A percentile compares a stretch with the other conserved stretches of the same genome.
Evolutionary conservation across 1,140 invertebrate genomes (phyloP).

Genomic region (Portunus trituberculatus): DNA sequence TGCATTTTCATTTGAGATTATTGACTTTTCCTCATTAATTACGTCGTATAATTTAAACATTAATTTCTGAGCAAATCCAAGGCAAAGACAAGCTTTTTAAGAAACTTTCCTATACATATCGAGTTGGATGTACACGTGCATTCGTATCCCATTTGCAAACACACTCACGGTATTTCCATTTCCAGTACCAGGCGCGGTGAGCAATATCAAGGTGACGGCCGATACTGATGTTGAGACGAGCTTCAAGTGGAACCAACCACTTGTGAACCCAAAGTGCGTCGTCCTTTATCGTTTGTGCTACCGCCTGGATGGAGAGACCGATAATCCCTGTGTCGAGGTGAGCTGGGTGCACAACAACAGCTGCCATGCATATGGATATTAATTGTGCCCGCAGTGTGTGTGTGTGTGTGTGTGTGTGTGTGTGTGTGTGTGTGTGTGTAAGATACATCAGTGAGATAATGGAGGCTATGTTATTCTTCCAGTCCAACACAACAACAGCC

Average conservation of each 20-base stretch:
- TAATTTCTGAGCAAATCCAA: background rate
- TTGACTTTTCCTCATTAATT: background rate
- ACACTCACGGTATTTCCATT: background rate
- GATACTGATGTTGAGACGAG: background rate
- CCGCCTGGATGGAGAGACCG: slow-evolving; percentile 23
- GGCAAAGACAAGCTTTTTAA: background rate
- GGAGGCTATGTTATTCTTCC: background rate
- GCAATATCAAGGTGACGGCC: background rate
- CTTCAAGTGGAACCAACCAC: slow-evolving; percentile 27
- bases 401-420: slow-evolving; percentile 1
- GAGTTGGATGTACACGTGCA: too few species aligned
- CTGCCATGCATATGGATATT: background rate
- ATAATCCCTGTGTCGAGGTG: background rate
- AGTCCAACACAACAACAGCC: background rate
- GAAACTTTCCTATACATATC: too few species aligned
- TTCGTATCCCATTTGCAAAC: background rate
- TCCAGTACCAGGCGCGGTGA: slow-evolving; percentile 17
- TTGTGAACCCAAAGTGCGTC: slow-evolving; percentile 21
- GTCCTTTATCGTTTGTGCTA: slow-evolving; percentile 32
- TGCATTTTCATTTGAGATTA: background rate
- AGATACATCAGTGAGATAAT: background rate
- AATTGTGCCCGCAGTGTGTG: background rate
- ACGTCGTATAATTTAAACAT: background rate
- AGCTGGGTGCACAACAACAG: background rate
- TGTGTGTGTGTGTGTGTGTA: background rate